Evolutionary conservation across 53 echinoderm and acorn worm species (phyloP), one percentile per base, ranked within the genome.

Genomic region (Arbacia lixula): DNA sequence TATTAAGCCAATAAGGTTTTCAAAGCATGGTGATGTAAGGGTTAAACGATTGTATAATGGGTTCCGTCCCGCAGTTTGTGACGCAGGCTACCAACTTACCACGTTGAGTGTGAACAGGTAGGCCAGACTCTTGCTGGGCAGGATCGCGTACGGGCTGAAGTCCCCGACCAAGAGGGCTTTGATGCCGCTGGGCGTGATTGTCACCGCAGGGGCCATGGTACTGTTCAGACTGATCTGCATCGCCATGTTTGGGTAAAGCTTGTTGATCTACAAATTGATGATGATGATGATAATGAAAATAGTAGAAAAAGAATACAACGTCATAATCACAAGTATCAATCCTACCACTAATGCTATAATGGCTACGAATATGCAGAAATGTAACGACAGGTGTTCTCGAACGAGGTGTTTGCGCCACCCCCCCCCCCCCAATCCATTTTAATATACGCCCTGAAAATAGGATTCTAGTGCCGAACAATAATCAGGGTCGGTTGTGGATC

Each of bases 221-320:
- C 88, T 84, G 12, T 90, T 95, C 56, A 88, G 76, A 50, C 90
- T 72, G 38, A 93, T 84, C 66, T 88, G 85, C 86, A 95, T 76
- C 9, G 66, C 49, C 90, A 93, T 88, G 55, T 90, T 93, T 8
- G 95, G 95, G 64, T 84, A 95, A 69, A 76, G 73, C 35, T 88
- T 84, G 36, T 26, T 84, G 26, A 95, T 27, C 95, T 95, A 24
- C 3, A 53, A 73, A 14, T 14, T 10, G 14, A 46, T 14, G 14
- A 10, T 46, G 46, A 46, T n/a, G n/a, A n/a, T n/a, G n/a, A n/a
- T n/a, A n/a, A n/a, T n/a, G n/a, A n/a, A n/a, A n/a, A n/a, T n/a
- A 67, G 17, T 16, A 39, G 20, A 50, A 0, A 50, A 50, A 14
- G 12, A 12, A 50, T 50, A 50, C 0, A 14, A 14, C 50, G 19